Percentiles rank a stretch among this genome's conserved stretches.
Evolutionary conservation across 37 sponge, comb jelly and placozoan genomes (phyloP).

Genomic region (Cliona cf. orientalis): DNA sequence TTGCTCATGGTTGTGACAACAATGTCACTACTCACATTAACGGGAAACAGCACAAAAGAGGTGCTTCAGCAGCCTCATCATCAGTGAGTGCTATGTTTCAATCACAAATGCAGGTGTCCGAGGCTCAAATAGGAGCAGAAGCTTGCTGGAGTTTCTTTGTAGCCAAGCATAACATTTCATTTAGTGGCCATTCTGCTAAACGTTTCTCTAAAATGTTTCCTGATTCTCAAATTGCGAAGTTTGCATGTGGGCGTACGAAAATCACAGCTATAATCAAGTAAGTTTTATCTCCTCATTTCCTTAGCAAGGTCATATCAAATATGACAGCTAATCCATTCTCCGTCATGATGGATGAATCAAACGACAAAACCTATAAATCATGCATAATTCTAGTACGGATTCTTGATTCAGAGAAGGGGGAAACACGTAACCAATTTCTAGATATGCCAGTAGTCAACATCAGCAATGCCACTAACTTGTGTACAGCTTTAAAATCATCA

Average conservation of each 20-base stretch:
- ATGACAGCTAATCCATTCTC: background rate
- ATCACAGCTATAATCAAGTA: conserved; percentile 39
- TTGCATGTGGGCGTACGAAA: no score
- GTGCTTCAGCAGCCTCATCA: background rate
- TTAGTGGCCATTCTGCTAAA: background rate
- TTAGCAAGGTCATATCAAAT: background rate
- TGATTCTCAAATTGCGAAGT: background rate
- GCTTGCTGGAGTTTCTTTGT: background rate
- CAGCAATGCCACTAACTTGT: conserved; percentile 41
- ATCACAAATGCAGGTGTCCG: background rate
- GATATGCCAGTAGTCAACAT: conserved; percentile 62
- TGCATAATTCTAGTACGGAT: background rate
- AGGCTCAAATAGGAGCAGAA: background rate
- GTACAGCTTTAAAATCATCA: conserved; percentile 41
- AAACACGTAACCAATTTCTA: conserved; percentile 27
- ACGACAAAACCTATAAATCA: conserved; percentile 54
- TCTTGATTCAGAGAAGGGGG: background rate
- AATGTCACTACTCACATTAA: no score
- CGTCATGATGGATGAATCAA: conserved; percentile 41
- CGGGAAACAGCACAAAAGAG: background rate
- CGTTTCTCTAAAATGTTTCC: background rate
- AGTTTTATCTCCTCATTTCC: conserved; percentile 28
- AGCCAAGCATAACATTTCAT: background rate
- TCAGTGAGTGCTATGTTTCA: background rate
- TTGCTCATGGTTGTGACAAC: no score